Conservation (phyloP, 2,888 invertebrate genomes). For the Sympetrum striolatum region DNA sequence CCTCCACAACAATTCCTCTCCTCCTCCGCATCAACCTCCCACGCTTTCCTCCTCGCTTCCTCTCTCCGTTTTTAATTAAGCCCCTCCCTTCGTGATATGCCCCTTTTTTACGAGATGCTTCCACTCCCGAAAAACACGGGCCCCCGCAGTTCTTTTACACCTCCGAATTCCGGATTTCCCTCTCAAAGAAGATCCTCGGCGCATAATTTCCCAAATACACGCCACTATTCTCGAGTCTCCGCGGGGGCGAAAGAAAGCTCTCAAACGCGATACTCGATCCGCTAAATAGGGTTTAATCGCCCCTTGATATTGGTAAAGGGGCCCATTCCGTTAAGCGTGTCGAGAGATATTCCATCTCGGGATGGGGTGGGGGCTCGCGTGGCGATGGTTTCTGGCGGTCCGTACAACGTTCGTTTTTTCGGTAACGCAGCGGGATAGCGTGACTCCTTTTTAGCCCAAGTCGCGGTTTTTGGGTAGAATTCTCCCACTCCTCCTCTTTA, state of each 20-base stretch:
- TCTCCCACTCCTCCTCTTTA: background rate
- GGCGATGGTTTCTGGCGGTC: background rate
- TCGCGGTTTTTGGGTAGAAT: conserved; percentile 16
- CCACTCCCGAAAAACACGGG: background rate
- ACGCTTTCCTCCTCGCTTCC: background rate
- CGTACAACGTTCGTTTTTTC: background rate
- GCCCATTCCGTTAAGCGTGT: conserved; percentile 7
- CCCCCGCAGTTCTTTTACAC: background rate
- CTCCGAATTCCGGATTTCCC: background rate
- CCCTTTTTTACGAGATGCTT: background rate
- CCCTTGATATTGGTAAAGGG: background rate
- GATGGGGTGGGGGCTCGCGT: background rate
- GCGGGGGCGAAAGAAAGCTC: background rate
- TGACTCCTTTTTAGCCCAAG: background rate
- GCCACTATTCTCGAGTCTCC: background rate
- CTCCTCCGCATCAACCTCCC: background rate
- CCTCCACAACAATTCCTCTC: background rate
- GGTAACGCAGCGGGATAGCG: conserved; percentile 23
- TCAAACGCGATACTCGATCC: conserved; percentile 17
- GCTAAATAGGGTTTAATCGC: conserved; percentile 35
- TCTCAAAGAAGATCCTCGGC: background rate
- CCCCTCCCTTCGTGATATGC: conserved; percentile 22
- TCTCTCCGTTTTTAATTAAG: conserved; percentile 31
- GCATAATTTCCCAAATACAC: conserved; percentile 33
- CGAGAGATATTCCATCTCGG: background rate